A percentile compares a stretch with the other conserved stretches of the same genome.
Evolutionary conservation across 2,888 invertebrate species (phyloP).

Genomic region (Boloria selene): DNA sequence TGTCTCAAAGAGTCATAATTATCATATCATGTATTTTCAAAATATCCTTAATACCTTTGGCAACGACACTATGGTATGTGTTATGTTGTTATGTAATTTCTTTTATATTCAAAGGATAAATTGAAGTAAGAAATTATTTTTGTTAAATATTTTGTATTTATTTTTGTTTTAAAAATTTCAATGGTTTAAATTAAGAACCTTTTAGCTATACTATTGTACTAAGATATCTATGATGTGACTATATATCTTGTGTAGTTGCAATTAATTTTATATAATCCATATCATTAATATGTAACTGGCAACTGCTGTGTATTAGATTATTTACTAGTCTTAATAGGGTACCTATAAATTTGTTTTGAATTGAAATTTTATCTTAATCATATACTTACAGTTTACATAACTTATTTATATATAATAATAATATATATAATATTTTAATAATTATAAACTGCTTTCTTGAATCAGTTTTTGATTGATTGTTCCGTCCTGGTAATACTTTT

Average conservation of each 20-base stretch:
- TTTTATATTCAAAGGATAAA: too few relatives aligned
- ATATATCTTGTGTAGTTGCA: neutral
- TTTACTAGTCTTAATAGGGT: neutral
- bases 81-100: too few relatives aligned
- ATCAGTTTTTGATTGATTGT: conserved; percentile 15
- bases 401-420: conserved; percentile 22
- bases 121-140: too few relatives aligned
- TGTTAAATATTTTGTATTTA: too few relatives aligned
- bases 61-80: neutral
- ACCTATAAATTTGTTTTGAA: neutral
- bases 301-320: neutral
- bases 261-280: neutral
- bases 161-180: too few relatives aligned
- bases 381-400: neutral
- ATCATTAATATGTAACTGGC: neutral
- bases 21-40: conserved; percentile 44
- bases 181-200: too few relatives aligned
- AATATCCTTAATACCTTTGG: conserved; percentile 3
- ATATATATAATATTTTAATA: neutral
- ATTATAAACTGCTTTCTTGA: conserved; percentile 4
- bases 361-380: neutral
- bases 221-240: too few relatives aligned
- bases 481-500: conserved; percentile 19
- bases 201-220: too few relatives aligned
- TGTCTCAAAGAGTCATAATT: conserved; percentile 57